Conservation (phyloP, 2,797 vertebrate genomes). For the Ctenochaetus hawaiiensis region DNA sequence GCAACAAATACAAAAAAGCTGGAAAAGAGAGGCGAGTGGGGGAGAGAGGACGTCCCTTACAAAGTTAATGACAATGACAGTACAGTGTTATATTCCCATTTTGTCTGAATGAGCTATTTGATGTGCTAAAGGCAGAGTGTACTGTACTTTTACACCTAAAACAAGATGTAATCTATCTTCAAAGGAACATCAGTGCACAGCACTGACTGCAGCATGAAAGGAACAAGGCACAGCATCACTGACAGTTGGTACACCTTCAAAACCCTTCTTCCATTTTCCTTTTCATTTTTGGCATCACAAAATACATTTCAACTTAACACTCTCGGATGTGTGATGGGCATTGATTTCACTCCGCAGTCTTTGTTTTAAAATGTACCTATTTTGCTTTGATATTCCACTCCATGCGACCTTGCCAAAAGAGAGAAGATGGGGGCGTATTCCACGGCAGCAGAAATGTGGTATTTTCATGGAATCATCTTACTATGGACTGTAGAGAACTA, state of each 20-base stretch:
- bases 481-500: slow-evolving; percentile 57
- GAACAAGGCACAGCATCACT: slow-evolving; percentile 58
- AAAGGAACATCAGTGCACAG: slow-evolving; percentile 68
- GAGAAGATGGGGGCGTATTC: slow-evolving; percentile 45
- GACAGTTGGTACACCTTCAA: slow-evolving; percentile 68
- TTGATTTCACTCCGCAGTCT: slow-evolving; percentile 68
- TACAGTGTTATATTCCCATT: slow-evolving; percentile 53
- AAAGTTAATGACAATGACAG: slow-evolving; percentile 62
- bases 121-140: slow-evolving; percentile 73
- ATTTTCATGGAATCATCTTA: slow-evolving; percentile 6
- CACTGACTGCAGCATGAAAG: slow-evolving; percentile 74
- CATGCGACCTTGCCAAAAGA: slow-evolving; percentile 53
- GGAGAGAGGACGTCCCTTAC: slow-evolving; percentile 43
- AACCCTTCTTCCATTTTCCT: slow-evolving; percentile 56
- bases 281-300: slow-evolving; percentile 59
- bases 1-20: slow-evolving; percentile 47
- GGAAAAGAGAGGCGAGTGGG: slow-evolving; percentile 34
- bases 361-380: slow-evolving; percentile 72
- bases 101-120: slow-evolving; percentile 66
- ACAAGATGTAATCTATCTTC: slow-evolving; percentile 77
- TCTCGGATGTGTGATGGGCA: slow-evolving; percentile 69
- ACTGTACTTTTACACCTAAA: slow-evolving; percentile 74
- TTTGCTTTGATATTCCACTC: slow-evolving; percentile 74
- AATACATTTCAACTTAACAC: slow-evolving; percentile 66
- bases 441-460: slow-evolving; percentile 16